Conservation (phyloP, 2,797 vertebrate species). For the Mus caroli region DNA sequence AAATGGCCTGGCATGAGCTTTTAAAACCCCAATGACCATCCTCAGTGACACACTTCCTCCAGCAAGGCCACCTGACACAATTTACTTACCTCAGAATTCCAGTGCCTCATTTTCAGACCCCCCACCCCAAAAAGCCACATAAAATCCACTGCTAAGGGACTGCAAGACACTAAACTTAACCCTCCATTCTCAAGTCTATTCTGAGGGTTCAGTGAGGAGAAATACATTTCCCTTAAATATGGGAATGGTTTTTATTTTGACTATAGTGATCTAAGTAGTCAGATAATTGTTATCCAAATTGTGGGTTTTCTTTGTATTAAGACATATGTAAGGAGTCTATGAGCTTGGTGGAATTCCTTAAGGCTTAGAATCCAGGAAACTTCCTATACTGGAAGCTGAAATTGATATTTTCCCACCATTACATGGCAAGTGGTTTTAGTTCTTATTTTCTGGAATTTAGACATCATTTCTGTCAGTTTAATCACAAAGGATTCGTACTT, state of each 20-base stretch:
- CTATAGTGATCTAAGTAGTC: slow-evolving; percentile 17
- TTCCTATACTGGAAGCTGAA: background rate
- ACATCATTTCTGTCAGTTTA: background rate
- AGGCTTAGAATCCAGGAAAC: background rate
- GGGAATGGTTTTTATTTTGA: slow-evolving; percentile 54
- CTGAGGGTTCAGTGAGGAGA: slow-evolving; percentile 1
- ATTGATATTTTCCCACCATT: background rate
- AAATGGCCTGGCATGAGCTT: background rate
- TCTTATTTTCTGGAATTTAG: slow-evolving; percentile 47
- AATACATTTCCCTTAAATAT: slow-evolving; percentile 30
- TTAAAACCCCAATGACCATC: background rate
- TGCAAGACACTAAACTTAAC: background rate
- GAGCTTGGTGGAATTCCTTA: slow-evolving; percentile 56
- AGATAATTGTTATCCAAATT: background rate
- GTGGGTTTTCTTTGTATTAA: background rate
- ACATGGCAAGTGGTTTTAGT: background rate
- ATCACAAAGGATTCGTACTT: background rate
- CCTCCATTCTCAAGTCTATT: slow-evolving; percentile 44
- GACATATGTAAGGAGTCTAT: background rate
- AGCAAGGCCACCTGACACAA: background rate
- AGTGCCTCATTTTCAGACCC: background rate
- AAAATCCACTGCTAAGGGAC: background rate
- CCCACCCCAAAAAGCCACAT: background rate
- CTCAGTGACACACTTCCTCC: background rate
- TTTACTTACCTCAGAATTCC: background rate